These are phyloP conservation scores for Diorhabda sublineata DNA, from an alignment of 1,140 invertebrate genomes.

Conservation along the genomic window DNA sequence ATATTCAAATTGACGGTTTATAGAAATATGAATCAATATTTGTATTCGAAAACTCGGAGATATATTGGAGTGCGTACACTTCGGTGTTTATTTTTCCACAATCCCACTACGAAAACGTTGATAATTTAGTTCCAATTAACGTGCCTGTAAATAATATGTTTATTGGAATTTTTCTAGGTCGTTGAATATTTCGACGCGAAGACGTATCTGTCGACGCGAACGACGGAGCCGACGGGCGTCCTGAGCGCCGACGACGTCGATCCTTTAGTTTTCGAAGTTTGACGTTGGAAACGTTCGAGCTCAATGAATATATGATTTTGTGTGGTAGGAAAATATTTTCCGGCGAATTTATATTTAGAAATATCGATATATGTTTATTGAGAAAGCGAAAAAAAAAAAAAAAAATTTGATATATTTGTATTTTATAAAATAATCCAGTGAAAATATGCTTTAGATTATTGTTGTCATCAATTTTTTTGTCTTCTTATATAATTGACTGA, in stretches of 20 bases:
- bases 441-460: not conserved
- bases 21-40: no score
- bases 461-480: not conserved
- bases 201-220: constrained; percentile 41
- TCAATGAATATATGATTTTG: not conserved
- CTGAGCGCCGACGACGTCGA: constrained; percentile 33
- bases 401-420: not conserved
- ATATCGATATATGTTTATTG: not conserved
- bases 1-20: no score
- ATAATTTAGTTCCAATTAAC: no score
- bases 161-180: constrained; percentile 31
- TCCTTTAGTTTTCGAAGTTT: constrained; percentile 27
- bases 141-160: no score
- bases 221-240: constrained; percentile 30
- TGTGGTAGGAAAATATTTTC: not conserved
- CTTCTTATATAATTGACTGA: not conserved
- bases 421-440: not conserved
- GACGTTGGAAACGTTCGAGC: constrained; percentile 15
- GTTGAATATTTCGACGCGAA: constrained; percentile 45
- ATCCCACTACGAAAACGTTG: no score
- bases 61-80: no score
- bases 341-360: not conserved
- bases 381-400: not conserved
- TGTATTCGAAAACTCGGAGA: no score
- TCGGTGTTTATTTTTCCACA: no score